phyloP scores from a whole-genome alignment of 37 sponge, comb jelly and placozoan genomes.

The Theonella swinhoei region DNA sequence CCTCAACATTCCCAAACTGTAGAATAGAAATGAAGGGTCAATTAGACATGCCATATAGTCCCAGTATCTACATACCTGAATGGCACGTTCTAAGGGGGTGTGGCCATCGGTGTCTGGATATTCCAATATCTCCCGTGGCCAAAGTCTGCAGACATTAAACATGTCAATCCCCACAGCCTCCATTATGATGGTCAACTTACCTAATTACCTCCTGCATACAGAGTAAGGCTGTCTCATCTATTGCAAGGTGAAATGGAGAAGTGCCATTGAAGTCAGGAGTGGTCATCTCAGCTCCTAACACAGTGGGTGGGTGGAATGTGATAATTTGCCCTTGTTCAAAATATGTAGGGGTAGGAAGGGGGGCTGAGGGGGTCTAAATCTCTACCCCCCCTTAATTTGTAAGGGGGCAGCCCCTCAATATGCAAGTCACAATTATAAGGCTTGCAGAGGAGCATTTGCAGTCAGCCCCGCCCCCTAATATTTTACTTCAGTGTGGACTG shows the following conservation, averaged over 20 bases:
- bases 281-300: conserved; percentile 39
- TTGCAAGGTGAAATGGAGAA: conserved; percentile 77
- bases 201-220: conserved; percentile 41
- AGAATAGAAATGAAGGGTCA: conserved; percentile 46
- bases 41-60: background rate
- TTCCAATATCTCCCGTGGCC: conserved; percentile 56
- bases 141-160: too few relatives aligned
- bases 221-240: conserved; percentile 41
- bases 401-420: too few relatives aligned
- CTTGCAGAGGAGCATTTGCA: too few relatives aligned
- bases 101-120: conserved; percentile 45
- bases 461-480: too few relatives aligned
- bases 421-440: too few relatives aligned
- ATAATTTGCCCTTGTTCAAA: background rate
- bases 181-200: background rate
- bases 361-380: too few relatives aligned
- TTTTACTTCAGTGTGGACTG: too few relatives aligned
- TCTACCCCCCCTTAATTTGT: too few relatives aligned
- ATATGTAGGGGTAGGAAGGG: background rate
- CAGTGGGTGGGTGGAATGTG: background rate
- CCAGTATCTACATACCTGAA: background rate
- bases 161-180: background rate
- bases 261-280: conserved; percentile 69
- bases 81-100: background rate
- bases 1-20: conserved; percentile 26